These are phyloP conservation scores for Panulirus ornatus DNA, from an alignment of 1,140 invertebrate species.

Conservation along the genomic window DNA sequence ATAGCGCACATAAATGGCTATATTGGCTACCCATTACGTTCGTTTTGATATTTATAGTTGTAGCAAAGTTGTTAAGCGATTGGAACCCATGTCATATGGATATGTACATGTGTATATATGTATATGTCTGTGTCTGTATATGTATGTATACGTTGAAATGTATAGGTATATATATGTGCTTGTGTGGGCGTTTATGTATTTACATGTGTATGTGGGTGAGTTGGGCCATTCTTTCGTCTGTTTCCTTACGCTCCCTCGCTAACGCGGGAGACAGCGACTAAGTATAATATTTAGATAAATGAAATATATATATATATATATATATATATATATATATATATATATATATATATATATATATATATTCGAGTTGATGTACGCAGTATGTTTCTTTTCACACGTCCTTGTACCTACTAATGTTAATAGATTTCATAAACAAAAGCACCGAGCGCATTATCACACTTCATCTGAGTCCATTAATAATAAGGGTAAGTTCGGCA, in stretches of 20 bases:
- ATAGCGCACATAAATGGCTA: no score
- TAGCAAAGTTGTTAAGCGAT: no score
- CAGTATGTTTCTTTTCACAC: not conserved
- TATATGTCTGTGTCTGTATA: slow-evolving; percentile 17
- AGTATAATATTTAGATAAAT: not conserved
- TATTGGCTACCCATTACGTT: no score
- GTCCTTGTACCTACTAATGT: not conserved
- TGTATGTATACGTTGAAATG: not conserved
- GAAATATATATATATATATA: not conserved
- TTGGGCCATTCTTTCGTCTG: no score
- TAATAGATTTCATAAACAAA: not conserved
- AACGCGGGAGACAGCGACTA: no score
- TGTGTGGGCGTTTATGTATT: no score
- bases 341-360: not conserved
- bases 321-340: not conserved
- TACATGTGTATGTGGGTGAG: no score
- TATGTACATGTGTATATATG: not conserved
- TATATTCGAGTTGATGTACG: no score
- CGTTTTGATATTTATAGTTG: no score
- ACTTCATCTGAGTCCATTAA: not conserved
- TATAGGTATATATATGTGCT: not conserved
- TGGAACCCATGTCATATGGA: no score
- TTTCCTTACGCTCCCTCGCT: no score
- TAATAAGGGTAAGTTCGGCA: not conserved
- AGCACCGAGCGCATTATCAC: not conserved